A percentile compares a stretch with the other conserved stretches of the same genome.
These are phyloP conservation scores for Atherinosoma microstoma DNA, from an alignment of 2,797 vertebrate genomes.

Conservation along the genomic window DNA sequence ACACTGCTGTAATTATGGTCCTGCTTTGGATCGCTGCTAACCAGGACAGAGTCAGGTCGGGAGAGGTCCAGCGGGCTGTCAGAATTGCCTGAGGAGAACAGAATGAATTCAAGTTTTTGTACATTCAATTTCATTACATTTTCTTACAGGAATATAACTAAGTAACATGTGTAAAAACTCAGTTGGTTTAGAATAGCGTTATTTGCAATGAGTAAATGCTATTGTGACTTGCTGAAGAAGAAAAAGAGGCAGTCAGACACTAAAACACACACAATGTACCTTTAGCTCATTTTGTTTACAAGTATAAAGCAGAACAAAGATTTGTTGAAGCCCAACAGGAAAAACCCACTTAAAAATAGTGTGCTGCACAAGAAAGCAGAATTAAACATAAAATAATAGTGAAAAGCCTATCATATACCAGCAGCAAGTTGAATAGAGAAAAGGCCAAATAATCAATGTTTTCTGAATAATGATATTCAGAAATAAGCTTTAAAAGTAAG, in stretches of 20 bases:
- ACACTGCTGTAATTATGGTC: conserved; percentile 98
- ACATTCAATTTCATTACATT: neutral
- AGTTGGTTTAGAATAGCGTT: neutral
- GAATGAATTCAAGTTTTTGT: neutral
- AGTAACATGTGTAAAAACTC: neutral
- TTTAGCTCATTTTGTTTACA: conserved; percentile 27
- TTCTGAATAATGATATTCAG: neutral
- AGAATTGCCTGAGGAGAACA: conserved; percentile 75
- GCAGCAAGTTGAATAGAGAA: neutral
- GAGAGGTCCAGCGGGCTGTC: conserved; percentile 88
- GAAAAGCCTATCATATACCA: neutral
- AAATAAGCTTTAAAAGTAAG: neutral
- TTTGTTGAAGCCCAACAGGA: conserved; percentile 1
- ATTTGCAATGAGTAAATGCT: neutral
- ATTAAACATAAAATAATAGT: conserved; percentile 6
- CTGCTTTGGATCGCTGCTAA: conserved; percentile 93
- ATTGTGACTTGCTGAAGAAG: neutral
- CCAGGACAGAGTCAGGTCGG: conserved; percentile 81
- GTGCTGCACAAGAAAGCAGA: conserved; percentile 13
- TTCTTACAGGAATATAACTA: neutral
- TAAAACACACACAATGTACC: neutral
- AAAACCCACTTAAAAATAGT: conserved; percentile 46
- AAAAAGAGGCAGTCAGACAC: conserved; percentile 20
- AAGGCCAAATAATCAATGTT: too few species aligned
- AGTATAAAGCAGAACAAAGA: conserved; percentile 58